Evolutionary conservation across 1,140 invertebrate genomes (phyloP).

Genomic region (Drosophila tristis): DNA sequence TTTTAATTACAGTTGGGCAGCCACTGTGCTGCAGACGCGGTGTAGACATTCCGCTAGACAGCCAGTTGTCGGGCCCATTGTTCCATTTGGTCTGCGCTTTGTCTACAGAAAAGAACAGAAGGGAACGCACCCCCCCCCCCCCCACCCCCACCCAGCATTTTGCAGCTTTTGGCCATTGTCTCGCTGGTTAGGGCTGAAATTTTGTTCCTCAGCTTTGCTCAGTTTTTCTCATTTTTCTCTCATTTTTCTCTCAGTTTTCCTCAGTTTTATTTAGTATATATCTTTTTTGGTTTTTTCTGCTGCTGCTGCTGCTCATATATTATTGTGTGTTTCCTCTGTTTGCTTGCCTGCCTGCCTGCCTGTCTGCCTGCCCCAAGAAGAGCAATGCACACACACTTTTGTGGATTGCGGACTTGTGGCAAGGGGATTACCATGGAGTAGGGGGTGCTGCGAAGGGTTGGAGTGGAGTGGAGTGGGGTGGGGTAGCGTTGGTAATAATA

Average conservation of each 20-base stretch:
- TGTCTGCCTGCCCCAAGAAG: constrained; percentile 63
- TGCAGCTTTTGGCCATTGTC: constrained; percentile 77
- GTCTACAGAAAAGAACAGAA: constrained; percentile 8
- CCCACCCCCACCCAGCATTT: constrained; percentile 38
- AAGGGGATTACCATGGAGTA: neutral
- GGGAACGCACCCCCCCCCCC: neutral
- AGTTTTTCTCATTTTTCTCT: no score
- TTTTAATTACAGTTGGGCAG: constrained; percentile 71
- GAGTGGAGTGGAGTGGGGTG: constrained; percentile 9
- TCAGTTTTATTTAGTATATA: constrained; percentile 6
- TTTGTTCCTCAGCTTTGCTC: constrained; percentile 42
- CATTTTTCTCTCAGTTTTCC: no score
- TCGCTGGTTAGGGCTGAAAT: constrained; percentile 60
- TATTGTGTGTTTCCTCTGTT: constrained; percentile 66
- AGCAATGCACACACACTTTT: constrained; percentile 59
- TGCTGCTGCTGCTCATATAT: constrained; percentile 16
- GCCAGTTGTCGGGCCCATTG: constrained; percentile 35
- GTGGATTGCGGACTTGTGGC: no score
- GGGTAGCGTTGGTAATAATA: constrained; percentile 65
- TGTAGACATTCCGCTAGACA: constrained; percentile 55
- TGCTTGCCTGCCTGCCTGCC: constrained; percentile 74
- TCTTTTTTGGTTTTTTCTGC: constrained; percentile 28
- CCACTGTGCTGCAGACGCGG: constrained; percentile 10
- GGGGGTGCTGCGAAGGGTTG: neutral
- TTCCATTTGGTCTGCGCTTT: constrained; percentile 53